A percentile compares a stretch with the other conserved stretches of the same genome.
These are phyloP conservation scores for Drosophila lacicola DNA, from an alignment of 2,888 invertebrate species.

Conservation along the genomic window DNA sequence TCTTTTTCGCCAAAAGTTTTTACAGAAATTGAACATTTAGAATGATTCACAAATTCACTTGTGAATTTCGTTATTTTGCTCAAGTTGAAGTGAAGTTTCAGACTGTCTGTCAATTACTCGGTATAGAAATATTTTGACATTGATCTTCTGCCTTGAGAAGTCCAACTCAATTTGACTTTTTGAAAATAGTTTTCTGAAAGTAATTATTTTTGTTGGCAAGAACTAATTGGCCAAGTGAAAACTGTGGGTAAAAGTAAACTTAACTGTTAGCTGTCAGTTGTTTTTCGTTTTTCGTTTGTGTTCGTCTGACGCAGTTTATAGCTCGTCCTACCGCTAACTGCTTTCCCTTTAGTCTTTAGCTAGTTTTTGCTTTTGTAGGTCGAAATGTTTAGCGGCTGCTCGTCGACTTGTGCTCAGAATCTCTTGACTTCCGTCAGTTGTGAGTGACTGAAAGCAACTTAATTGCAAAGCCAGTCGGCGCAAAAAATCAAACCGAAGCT, in stretches of 20 bases:
- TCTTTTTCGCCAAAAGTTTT: too few relatives aligned
- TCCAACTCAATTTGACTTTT: neutral
- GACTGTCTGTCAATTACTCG: too few relatives aligned
- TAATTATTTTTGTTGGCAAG: neutral
- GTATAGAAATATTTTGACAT: too few relatives aligned
- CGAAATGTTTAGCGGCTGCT: constrained; percentile 66
- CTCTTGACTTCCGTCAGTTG: constrained; percentile 54
- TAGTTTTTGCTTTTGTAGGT: constrained; percentile 60
- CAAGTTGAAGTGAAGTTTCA: neutral
- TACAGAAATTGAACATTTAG: too few relatives aligned
- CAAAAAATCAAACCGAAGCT: constrained; percentile 26
- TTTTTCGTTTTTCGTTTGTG: neutral
- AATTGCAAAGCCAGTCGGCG: constrained; percentile 59
- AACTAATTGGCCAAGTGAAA: neutral
- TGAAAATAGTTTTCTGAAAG: neutral
- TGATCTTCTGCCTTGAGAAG: too few relatives aligned
- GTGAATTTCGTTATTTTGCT: neutral
- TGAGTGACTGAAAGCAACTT: constrained; percentile 38
- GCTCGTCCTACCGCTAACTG: constrained; percentile 19
- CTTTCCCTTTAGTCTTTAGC: constrained; percentile 56
- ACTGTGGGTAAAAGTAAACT: neutral
- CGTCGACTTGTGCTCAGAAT: constrained; percentile 48
- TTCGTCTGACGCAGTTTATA: neutral
- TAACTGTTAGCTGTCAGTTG: constrained; percentile 6
- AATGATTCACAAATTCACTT: too few relatives aligned